Percentiles rank a stretch among this genome's conserved stretches.
phyloP scores from a whole-genome alignment of 2,888 invertebrate genomes.

The Scelioninae gen. 1 region DNA sequence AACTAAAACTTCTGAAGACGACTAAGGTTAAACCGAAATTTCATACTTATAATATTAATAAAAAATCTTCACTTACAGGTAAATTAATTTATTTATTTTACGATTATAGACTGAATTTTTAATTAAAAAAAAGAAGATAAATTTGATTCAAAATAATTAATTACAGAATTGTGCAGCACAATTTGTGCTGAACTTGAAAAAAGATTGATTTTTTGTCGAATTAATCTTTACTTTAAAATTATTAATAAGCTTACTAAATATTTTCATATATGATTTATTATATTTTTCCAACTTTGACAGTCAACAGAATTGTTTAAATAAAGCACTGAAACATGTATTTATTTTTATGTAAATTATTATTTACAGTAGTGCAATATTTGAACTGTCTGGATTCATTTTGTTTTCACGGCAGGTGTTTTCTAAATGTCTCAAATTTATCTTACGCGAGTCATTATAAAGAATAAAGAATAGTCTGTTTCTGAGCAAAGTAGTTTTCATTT shows the following conservation, averaged over 20 bases:
- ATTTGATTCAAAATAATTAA: no score
- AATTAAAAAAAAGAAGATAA: no score
- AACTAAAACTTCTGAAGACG: no score
- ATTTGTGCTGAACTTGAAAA: no score
- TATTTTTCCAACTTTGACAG: background rate
- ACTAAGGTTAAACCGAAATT: no score
- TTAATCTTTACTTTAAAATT: background rate
- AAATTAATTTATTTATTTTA: no score
- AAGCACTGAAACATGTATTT: background rate
- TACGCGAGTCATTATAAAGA: slow-evolving; percentile 36
- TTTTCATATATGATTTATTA: background rate
- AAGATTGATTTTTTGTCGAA: no score
- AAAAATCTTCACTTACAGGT: no score
- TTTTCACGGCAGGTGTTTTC: slow-evolving; percentile 44
- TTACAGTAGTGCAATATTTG: slow-evolving; percentile 34
- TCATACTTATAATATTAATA: no score
- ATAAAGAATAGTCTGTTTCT: slow-evolving; percentile 36
- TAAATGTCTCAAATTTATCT: slow-evolving; percentile 39
- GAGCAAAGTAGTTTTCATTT: slow-evolving; percentile 30
- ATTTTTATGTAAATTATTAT: slow-evolving; percentile 17
- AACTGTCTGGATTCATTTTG: slow-evolving; percentile 37
- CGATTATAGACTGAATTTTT: no score
- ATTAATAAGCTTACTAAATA: background rate
- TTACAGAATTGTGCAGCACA: no score
- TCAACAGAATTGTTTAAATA: background rate